Evolutionary conservation across 2,888 invertebrate species (phyloP).

Genomic region (Thera obeliscata): DNA sequence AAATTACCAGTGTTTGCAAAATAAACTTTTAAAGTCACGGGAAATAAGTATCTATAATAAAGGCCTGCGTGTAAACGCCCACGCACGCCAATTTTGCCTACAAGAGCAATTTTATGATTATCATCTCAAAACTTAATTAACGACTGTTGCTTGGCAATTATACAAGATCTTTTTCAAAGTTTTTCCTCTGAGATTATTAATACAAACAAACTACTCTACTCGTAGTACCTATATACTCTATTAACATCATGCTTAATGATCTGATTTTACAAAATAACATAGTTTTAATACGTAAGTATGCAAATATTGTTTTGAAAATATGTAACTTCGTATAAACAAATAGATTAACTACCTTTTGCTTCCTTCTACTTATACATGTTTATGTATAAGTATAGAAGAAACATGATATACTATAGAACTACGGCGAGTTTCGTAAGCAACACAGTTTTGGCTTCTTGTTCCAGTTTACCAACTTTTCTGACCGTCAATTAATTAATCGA

Average conservation of each 20-base stretch:
- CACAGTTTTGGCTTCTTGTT: constrained; percentile 67
- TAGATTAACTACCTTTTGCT: neutral
- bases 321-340: too few species aligned
- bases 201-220: neutral
- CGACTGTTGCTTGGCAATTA: constrained; percentile 10
- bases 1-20: constrained; percentile 1
- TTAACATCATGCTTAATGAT: neutral
- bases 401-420: neutral
- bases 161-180: constrained; percentile 6
- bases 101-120: constrained; percentile 25
- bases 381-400: too few species aligned
- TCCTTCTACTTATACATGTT: neutral
- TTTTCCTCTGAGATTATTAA: constrained; percentile 1
- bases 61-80: constrained; percentile 20
- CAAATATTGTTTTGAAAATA: too few species aligned
- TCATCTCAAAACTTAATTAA: constrained; percentile 20
- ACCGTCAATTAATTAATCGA: constrained; percentile 83
- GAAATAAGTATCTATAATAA: constrained; percentile 14
- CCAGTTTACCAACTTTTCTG: constrained; percentile 78
- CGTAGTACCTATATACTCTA: too few species aligned
- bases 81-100: constrained; percentile 22
- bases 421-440: constrained; percentile 67
- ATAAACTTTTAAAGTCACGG: constrained; percentile 6
- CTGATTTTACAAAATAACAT: neutral
- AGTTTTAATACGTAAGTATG: neutral